These are phyloP conservation scores for Rhagonycha lutea DNA, from an alignment of 2,888 invertebrate genomes.

Conservation along the genomic window DNA sequence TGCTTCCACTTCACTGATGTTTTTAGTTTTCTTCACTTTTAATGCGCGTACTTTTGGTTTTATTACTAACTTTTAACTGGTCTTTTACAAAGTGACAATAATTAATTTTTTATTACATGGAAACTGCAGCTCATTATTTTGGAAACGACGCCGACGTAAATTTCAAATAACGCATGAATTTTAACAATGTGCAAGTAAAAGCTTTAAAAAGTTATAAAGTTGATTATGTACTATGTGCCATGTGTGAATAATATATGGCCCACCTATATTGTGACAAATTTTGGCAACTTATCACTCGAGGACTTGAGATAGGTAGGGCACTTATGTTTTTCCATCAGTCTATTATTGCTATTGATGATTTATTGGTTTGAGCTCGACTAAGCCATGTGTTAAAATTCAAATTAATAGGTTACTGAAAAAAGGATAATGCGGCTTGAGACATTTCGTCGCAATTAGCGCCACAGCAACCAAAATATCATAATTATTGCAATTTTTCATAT, in stretches of 20 bases:
- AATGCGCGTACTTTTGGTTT: neutral
- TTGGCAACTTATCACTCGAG: constrained; percentile 19
- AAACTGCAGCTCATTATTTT: constrained; percentile 1
- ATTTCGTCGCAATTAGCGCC: neutral
- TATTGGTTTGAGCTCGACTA: neutral
- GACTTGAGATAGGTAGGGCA: constrained; percentile 3
- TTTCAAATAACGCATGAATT: neutral
- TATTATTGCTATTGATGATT: constrained; percentile 5
- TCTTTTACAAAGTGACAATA: neutral
- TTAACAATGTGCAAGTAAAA: neutral
- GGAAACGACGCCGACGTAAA: neutral
- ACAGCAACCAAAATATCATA: neutral
- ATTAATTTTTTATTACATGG: neutral
- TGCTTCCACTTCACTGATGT: neutral
- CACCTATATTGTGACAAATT: constrained; percentile 24
- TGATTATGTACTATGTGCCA: neutral
- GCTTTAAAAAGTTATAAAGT: neutral
- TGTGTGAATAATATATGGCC: constrained; percentile 1
- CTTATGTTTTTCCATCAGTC: constrained; percentile 8
- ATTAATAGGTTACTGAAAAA: neutral
- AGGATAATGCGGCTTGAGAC: neutral
- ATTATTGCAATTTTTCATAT: neutral
- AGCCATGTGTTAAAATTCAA: neutral
- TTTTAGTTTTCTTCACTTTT: neutral
- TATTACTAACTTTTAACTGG: neutral